These are phyloP conservation scores for Neoscelio sp. DNA, from an alignment of 2,888 invertebrate genomes.

Conservation along the genomic window DNA sequence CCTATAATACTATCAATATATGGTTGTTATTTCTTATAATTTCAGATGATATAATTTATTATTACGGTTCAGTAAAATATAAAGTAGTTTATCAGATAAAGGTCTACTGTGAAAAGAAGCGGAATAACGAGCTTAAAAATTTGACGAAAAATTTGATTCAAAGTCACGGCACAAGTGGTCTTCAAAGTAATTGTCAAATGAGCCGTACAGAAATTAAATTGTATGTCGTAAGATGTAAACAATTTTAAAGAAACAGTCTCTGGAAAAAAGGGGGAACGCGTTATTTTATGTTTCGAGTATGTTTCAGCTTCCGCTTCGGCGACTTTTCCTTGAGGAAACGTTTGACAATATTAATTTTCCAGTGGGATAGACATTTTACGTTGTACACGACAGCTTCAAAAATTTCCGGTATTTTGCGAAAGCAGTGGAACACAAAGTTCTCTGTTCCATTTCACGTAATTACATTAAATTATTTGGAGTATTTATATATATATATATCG, in stretches of 20 bases:
- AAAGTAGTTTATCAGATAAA: background rate
- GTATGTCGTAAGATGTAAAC: slow-evolving; percentile 10
- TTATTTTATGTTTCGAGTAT: slow-evolving; percentile 19
- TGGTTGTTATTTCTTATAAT: too few species aligned
- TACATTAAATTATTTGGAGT: slow-evolving; percentile 1
- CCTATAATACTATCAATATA: too few species aligned
- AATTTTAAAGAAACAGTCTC: slow-evolving; percentile 16
- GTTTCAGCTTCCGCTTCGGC: slow-evolving; percentile 34
- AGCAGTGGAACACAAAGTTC: slow-evolving; percentile 1
- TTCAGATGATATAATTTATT: slow-evolving; percentile 3
- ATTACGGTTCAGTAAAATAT: slow-evolving; percentile 3
- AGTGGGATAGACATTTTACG: slow-evolving; percentile 28
- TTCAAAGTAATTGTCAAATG: slow-evolving; percentile 13
- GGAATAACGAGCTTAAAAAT: slow-evolving; percentile 3
- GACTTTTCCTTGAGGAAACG: slow-evolving; percentile 22
- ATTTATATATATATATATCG: too few species aligned
- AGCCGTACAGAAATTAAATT: slow-evolving; percentile 12
- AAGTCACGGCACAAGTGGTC: background rate
- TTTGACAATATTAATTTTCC: slow-evolving; percentile 42
- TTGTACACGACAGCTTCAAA: slow-evolving; percentile 8
- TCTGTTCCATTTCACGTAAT: background rate
- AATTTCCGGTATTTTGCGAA: slow-evolving; percentile 18
- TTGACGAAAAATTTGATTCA: slow-evolving; percentile 1
- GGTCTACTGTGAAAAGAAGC: slow-evolving; percentile 6
- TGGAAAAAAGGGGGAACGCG: background rate